Evolutionary conservation across 2,888 invertebrate species (phyloP).

Genomic region (Archips crataeganus): DNA sequence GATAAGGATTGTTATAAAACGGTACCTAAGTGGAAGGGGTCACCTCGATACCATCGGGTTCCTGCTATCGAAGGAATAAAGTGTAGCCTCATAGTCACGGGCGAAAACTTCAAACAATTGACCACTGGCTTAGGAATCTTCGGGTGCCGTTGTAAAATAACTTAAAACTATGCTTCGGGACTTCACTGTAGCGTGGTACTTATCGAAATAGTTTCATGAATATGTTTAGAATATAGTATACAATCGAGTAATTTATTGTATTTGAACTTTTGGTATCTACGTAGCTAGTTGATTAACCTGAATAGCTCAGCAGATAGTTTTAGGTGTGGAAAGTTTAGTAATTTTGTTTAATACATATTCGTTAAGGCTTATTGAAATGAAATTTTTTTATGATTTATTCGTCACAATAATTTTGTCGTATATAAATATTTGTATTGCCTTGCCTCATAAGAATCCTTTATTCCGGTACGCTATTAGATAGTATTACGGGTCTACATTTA

Average conservation of each 20-base stretch:
- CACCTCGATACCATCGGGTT: slow-evolving; percentile 14
- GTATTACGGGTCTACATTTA: too few species aligned
- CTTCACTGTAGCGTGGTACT: neutral
- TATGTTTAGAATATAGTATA: neutral
- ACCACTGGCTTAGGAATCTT: slow-evolving; percentile 19
- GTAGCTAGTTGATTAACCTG: neutral
- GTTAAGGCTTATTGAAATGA: neutral
- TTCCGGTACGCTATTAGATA: too few species aligned
- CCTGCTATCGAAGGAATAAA: slow-evolving; percentile 4
- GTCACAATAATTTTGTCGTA: too few species aligned
- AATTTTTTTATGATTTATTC: too few species aligned
- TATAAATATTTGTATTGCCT: too few species aligned
- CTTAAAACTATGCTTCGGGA: neutral
- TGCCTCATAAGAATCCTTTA: too few species aligned
- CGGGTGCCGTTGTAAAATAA: neutral
- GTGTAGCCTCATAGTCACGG: slow-evolving; percentile 11
- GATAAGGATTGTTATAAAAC: slow-evolving; percentile 23
- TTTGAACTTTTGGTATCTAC: neutral
- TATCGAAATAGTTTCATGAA: neutral
- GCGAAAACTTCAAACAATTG: slow-evolving; percentile 23
- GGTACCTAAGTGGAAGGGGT: slow-evolving; percentile 31
- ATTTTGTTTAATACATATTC: neutral
- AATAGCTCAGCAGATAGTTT: neutral
- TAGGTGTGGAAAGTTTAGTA: neutral
- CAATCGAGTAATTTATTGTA: neutral